Evolutionary conservation across 2,888 invertebrate genomes (phyloP).

Genomic region (Trichacis sp.): DNA sequence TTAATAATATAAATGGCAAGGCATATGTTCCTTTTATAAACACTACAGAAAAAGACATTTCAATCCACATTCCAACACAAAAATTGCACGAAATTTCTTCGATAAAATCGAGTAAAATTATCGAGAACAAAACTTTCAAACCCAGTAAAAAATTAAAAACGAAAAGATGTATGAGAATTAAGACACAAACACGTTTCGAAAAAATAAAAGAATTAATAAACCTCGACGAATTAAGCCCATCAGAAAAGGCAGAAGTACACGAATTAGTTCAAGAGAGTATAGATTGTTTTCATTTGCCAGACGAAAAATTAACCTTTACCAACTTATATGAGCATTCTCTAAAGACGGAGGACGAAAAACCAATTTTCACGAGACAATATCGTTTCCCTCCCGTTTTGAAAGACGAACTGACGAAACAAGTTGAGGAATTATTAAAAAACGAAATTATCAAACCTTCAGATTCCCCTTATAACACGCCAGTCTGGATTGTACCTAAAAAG

Average conservation of each 20-base stretch:
- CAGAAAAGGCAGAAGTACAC: constrained; percentile 3
- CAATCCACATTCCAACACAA: no score
- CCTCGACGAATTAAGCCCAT: neutral
- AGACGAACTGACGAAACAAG: constrained; percentile 29
- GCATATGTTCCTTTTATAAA: no score
- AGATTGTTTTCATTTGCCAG: constrained; percentile 5
- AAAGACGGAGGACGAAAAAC: constrained; percentile 6
- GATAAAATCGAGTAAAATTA: no score
- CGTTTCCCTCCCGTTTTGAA: constrained; percentile 21
- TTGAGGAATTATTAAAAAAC: constrained; percentile 20
- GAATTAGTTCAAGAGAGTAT: neutral
- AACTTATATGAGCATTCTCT: neutral
- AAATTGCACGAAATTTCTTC: no score
- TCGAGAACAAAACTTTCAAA: no score
- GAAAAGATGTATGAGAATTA: no score
- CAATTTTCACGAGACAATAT: constrained; percentile 20
- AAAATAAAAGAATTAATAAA: constrained; percentile 2
- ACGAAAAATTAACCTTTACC: constrained; percentile 2
- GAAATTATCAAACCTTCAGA: constrained; percentile 19
- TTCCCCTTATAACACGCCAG: constrained; percentile 28
- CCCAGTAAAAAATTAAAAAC: no score
- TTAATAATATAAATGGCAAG: no score
- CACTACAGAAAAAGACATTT: no score
- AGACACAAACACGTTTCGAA: neutral
- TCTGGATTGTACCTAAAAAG: constrained; percentile 41